phyloP scores from a whole-genome alignment of 2,113 vertebrate genomes.

The Pterocles burchelli region DNA sequence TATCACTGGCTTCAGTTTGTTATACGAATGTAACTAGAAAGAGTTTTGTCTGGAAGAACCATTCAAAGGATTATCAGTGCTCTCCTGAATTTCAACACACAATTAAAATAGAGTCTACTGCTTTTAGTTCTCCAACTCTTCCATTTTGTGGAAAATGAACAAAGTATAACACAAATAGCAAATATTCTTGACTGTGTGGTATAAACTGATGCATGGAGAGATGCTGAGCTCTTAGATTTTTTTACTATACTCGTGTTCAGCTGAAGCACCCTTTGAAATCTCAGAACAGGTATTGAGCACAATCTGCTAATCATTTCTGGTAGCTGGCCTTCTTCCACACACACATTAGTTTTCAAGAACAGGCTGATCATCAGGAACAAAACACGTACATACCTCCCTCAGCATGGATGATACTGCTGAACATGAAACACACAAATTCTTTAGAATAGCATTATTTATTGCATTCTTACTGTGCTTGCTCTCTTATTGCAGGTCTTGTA shows the following conservation, averaged over 20 bases:
- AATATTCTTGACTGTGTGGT: neutral
- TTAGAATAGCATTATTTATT: neutral
- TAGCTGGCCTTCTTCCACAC: neutral
- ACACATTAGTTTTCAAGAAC: neutral
- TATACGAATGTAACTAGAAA: neutral
- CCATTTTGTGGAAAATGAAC: neutral
- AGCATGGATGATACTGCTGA: neutral
- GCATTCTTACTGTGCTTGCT: neutral
- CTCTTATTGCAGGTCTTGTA: neutral
- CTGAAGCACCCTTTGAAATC: neutral
- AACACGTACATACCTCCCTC: neutral
- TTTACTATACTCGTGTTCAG: neutral
- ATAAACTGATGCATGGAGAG: neutral
- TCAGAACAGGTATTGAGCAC: neutral
- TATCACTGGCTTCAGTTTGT: neutral
- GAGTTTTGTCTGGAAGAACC: neutral
- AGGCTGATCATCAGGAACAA: neutral
- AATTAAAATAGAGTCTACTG: neutral
- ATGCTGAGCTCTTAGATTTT: neutral
- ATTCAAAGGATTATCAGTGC: neutral
- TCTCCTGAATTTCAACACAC: neutral
- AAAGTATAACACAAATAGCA: neutral
- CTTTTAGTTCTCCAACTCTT: neutral
- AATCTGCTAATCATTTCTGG: neutral
- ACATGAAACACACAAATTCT: too few relatives aligned